Evolutionary conservation across 2,888 invertebrate genomes (phyloP).

Genomic region (Ochropleura plecta): DNA sequence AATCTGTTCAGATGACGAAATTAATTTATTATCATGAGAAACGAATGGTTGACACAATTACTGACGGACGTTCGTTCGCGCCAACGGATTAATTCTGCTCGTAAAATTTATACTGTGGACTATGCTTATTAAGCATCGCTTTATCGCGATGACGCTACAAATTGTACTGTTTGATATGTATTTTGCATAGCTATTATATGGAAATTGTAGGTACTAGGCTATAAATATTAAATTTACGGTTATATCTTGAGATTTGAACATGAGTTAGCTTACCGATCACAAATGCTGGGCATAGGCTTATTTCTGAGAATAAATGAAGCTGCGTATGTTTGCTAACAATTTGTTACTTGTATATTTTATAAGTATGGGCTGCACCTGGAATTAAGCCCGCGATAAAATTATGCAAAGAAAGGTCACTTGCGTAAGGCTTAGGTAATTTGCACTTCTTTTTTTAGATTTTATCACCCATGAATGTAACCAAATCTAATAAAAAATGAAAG

Average conservation of each 20-base stretch:
- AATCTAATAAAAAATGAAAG: not conserved
- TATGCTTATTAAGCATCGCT: slow-evolving; percentile 70
- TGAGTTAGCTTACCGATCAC: slow-evolving; percentile 18
- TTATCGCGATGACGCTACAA: slow-evolving; percentile 45
- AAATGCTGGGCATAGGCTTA: slow-evolving; percentile 7
- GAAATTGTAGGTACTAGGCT: slow-evolving; percentile 29
- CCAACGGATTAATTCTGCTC: slow-evolving; percentile 80
- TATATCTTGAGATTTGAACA: slow-evolving; percentile 27
- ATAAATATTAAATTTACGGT: slow-evolving; percentile 33
- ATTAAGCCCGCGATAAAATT: not conserved
- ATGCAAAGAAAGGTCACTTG: not conserved
- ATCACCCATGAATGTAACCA: not conserved
- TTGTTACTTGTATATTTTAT: not conserved
- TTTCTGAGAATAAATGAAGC: slow-evolving; percentile 10
- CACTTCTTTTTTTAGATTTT: not conserved
- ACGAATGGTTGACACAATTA: slow-evolving; percentile 79
- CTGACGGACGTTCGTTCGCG: slow-evolving; percentile 71
- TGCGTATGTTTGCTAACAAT: slow-evolving; percentile 14
- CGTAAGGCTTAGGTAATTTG: not conserved
- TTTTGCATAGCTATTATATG: slow-evolving; percentile 33
- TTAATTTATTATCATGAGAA: slow-evolving; percentile 78
- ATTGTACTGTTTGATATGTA: slow-evolving; percentile 48
- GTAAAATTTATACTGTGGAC: slow-evolving; percentile 78
- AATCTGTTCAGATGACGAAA: slow-evolving; percentile 62
- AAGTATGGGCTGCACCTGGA: not conserved